Evolutionary conservation across 1,140 invertebrate genomes (phyloP).

Genomic region (Drosophila parabipectinata): DNA sequence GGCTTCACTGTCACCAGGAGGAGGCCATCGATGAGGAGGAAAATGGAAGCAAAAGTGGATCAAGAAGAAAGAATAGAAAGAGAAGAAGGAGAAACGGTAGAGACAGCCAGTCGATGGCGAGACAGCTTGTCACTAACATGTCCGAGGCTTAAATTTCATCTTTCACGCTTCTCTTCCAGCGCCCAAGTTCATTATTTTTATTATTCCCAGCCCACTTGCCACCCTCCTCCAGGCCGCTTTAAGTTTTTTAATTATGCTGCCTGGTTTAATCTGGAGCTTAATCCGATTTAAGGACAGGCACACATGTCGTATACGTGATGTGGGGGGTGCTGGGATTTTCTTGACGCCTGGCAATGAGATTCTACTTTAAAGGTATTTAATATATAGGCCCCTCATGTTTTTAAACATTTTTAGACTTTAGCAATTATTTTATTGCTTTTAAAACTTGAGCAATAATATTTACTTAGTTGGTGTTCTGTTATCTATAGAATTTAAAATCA

Average conservation of each 20-base stretch:
- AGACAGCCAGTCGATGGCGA: constrained; percentile 39
- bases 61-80: not conserved
- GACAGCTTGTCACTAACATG: constrained; percentile 45
- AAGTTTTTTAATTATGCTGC: constrained; percentile 51
- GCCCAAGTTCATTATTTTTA: constrained; percentile 28
- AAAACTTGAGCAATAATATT: too few species aligned
- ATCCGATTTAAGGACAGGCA: constrained; percentile 33
- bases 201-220: not conserved
- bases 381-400: too few species aligned
- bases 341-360: not conserved
- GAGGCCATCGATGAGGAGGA: not conserved
- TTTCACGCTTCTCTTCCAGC: constrained; percentile 14
- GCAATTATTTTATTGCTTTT: not conserved
- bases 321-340: constrained; percentile 10
- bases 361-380: not conserved
- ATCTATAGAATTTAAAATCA: not conserved
- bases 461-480: not conserved
- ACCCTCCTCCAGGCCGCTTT: constrained; percentile 9
- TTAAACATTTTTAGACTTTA: too few species aligned
- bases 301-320: constrained; percentile 27
- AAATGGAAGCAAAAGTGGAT: not conserved
- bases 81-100: not conserved
- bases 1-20: constrained; percentile 34
- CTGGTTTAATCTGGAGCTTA: constrained; percentile 22
- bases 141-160: constrained; percentile 43